A percentile compares a stretch with the other conserved stretches of the same genome.
Conservation (phyloP, 2,888 invertebrate species). For the Holacanthella duospinosa region DNA sequence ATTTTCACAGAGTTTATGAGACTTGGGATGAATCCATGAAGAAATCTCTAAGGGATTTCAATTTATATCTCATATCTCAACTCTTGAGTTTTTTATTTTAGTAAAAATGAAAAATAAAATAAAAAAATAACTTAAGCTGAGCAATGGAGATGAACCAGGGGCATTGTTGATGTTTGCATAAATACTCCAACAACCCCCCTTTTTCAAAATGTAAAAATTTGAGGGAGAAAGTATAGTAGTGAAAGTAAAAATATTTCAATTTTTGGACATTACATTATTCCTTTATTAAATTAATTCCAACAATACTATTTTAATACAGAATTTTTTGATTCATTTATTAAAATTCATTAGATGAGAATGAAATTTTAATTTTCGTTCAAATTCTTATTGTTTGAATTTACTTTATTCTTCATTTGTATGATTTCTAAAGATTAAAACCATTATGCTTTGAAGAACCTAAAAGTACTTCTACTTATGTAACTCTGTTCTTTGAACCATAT, state of each 20-base stretch:
- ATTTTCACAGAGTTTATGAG: neutral
- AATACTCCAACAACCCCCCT: neutral
- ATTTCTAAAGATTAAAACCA: neutral
- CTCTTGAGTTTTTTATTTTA: neutral
- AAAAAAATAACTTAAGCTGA: neutral
- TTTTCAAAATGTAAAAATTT: neutral
- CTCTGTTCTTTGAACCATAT: neutral
- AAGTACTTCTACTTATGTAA: no score
- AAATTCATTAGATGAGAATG: no score
- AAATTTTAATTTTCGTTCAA: no score
- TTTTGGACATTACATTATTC: no score
- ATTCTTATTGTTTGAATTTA: no score
- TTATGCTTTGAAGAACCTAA: no score
- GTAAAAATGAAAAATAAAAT: neutral
- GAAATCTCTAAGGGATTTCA: constrained; percentile 10
- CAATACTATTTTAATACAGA: no score
- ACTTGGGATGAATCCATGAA: neutral
- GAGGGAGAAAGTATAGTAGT: neutral
- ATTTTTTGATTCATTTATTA: no score
- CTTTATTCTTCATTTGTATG: no score
- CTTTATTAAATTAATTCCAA: no score
- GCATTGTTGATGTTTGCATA: neutral
- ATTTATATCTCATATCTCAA: constrained; percentile 10
- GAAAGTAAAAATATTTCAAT: neutral
- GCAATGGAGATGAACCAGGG: neutral